A percentile compares a stretch with the other conserved stretches of the same genome.
These are phyloP conservation scores for Mastomys natalensis DNA, from an alignment of 2,113 vertebrate species.

Conservation along the genomic window DNA sequence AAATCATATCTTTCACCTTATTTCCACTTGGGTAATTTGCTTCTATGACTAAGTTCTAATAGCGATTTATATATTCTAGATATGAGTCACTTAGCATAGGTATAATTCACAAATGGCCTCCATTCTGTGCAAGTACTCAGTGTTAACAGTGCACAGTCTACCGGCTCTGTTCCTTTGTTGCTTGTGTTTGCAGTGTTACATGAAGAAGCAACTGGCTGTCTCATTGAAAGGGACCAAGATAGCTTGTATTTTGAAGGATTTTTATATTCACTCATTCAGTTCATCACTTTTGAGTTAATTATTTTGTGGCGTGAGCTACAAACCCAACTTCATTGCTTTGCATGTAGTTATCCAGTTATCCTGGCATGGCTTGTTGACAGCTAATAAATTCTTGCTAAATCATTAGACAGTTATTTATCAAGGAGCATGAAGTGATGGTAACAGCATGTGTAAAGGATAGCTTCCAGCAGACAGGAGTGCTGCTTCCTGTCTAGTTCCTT, in stretches of 20 bases:
- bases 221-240: neutral
- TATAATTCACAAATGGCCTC: neutral
- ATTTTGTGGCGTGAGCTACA: neutral
- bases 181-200: neutral
- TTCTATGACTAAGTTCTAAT: neutral
- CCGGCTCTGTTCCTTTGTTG: neutral
- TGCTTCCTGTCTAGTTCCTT: neutral
- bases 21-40: neutral
- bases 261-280: neutral
- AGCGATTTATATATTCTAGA: neutral
- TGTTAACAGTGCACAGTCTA: neutral
- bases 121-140: neutral
- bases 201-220: neutral
- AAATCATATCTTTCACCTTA: conserved; percentile 1
- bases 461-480: neutral
- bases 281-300: neutral
- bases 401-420: neutral
- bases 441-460: neutral
- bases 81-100: neutral
- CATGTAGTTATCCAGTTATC: neutral
- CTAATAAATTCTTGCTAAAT: neutral
- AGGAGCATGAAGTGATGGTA: neutral
- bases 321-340: neutral
- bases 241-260: neutral
- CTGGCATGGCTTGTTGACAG: neutral